A percentile compares a stretch with the other conserved stretches of the same genome.
Evolutionary conservation across 2,113 vertebrate genomes (phyloP).

Genomic region (Lutjanus erythropterus): DNA sequence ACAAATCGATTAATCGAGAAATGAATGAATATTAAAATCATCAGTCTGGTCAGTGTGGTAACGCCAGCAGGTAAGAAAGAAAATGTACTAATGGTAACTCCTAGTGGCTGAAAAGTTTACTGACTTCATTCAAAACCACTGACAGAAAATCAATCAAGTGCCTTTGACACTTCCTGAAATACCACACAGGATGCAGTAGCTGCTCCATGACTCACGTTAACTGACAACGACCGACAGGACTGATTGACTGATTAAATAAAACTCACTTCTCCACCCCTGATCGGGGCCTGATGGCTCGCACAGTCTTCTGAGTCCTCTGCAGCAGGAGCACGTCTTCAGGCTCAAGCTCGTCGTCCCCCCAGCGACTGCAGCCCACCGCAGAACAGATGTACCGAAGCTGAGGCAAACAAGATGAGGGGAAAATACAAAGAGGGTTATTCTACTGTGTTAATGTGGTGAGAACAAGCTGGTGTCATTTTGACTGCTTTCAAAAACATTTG

Average conservation of each 20-base stretch:
- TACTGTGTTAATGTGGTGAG: background rate
- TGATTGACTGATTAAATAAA: slow-evolving; percentile 23
- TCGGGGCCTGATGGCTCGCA: slow-evolving; percentile 94
- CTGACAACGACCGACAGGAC: background rate
- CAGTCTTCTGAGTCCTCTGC: slow-evolving; percentile 96
- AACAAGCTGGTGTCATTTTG: background rate
- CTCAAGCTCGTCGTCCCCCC: slow-evolving; percentile 90
- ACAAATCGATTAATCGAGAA: too few species aligned
- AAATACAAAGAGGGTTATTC: background rate
- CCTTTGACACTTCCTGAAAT: background rate
- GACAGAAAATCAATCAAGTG: slow-evolving; percentile 14
- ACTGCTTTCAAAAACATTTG: background rate
- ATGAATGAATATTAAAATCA: too few species aligned
- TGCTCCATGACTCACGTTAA: background rate
- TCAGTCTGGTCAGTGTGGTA: background rate
- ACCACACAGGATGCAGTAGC: background rate
- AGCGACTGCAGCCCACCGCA: slow-evolving; percentile 92
- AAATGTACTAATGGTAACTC: background rate
- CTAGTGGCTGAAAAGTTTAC: background rate
- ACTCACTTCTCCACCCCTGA: slow-evolving; percentile 96
- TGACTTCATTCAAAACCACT: slow-evolving; percentile 5
- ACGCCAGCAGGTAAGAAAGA: background rate
- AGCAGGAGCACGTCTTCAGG: slow-evolving; percentile 92
- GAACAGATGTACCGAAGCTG: slow-evolving; percentile 98
- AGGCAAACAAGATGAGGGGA: background rate